Evolutionary conservation across 2,113 vertebrate species (phyloP).

Genomic region (Australoheros scitulus): DNA sequence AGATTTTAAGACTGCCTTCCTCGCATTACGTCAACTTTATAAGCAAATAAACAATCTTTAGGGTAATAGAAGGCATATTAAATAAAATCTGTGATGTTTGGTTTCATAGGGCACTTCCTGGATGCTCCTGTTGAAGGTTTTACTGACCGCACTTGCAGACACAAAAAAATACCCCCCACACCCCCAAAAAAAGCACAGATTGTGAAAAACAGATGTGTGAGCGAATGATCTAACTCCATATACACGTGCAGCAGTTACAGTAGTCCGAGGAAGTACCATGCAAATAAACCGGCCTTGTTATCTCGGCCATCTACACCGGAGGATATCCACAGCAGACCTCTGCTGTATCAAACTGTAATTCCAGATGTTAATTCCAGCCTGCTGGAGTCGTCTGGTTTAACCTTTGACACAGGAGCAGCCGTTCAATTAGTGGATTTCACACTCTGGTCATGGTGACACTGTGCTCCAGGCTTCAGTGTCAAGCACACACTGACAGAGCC

Average conservation of each 20-base stretch:
- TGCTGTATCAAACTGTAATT: constrained; percentile 56
- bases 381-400: constrained; percentile 59
- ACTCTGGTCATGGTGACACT: constrained; percentile 50
- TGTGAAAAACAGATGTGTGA: constrained; percentile 59
- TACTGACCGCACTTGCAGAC: constrained; percentile 22
- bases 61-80: constrained; percentile 3
- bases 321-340: constrained; percentile 25
- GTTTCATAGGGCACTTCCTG: constrained; percentile 51
- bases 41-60: constrained; percentile 59
- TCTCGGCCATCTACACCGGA: constrained; percentile 28
- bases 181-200: background rate
- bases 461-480: constrained; percentile 48
- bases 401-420: constrained; percentile 66
- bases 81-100: constrained; percentile 28
- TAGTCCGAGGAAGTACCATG: constrained; percentile 16
- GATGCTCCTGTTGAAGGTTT: constrained; percentile 56
- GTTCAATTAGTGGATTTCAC: constrained; percentile 74
- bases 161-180: constrained; percentile 1
- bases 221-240: background rate
- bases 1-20: constrained; percentile 34
- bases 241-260: constrained; percentile 35
- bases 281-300: constrained; percentile 52
- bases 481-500: constrained; percentile 41
- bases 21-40: constrained; percentile 57
- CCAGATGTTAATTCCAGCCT: constrained; percentile 67